Base-by-base conservation (phyloP, 2,113 vertebrate genomes). In the Cololabis saira region DNA sequence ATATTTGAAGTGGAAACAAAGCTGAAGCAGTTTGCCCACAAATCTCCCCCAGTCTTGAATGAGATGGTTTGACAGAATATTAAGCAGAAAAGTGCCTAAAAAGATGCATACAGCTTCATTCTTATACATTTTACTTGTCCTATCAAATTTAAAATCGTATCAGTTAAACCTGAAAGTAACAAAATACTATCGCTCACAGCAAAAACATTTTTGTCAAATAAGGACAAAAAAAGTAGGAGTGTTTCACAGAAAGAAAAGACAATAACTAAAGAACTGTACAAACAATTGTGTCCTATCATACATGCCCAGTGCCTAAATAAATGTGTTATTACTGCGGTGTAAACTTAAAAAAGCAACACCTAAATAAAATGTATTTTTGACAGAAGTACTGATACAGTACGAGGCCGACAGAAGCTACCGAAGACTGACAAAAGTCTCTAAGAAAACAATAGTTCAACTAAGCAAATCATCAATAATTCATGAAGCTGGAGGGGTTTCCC, bases 311-410 rank as follows among this genome's bases (percentile, higher is more conserved):
- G n/a, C 17, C n/a, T 7, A 8, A 16, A 45, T 45, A 50, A 12
- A 22, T 22, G 12, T 50, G 18, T 22, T 9, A 48, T 42, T 37
- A 67, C 18, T 48, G 18, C 59, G 65, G 2, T 61, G 15, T 42
- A 55, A 49, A 59, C 63, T 70, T 19, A 61, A 41, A 45, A 16
- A 40, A 37, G 64, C 16, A 58, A 21, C 51, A 61, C 42, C 13
- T 68, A 13, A 19, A 60, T 47, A 56, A 48, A 67, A 62, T 10
- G 1, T 18, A 10, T 42, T 56, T 15, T 13, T 21, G 60, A 45
- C 66, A 63, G 21, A 57, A 57, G 78, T 84, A 85, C 87, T 86
- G 85, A 76, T 88, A 73, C 82, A 85, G 78, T 86, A 89, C 81
- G 79, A 12, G 60, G 57, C 37, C 61, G 22, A 40, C 44, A 48